Evolutionary conservation across 1,140 invertebrate genomes (phyloP).

Genomic region (Ceratosolen fusciceps): DNA sequence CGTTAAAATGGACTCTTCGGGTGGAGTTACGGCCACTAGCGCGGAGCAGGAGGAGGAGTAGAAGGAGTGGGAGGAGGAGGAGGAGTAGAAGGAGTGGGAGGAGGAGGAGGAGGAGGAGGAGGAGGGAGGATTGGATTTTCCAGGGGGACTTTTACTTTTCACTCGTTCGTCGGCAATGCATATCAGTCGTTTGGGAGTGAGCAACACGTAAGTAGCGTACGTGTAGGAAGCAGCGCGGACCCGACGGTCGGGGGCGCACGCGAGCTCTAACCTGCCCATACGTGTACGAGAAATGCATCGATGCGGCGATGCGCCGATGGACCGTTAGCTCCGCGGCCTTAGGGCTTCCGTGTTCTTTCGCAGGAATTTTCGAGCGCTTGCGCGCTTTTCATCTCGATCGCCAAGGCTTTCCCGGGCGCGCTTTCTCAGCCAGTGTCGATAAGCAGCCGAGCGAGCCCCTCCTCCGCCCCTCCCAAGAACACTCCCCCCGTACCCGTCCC

Average conservation of each 20-base stretch:
- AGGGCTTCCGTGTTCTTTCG: constrained; percentile 65
- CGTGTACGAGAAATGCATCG: constrained; percentile 58
- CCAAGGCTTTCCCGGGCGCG: no score
- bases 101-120: no score
- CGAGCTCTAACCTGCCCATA: constrained; percentile 36
- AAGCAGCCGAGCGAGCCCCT: neutral
- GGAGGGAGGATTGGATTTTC: neutral
- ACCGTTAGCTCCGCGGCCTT: constrained; percentile 65
- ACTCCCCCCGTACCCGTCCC: no score
- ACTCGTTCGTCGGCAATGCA: no score
- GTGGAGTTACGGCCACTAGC: no score
- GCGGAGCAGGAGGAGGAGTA: no score
- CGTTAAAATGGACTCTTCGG: no score
- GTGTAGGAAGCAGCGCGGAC: neutral
- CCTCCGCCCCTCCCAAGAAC: neutral
- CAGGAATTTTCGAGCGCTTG: constrained; percentile 44
- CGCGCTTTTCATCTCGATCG: constrained; percentile 44
- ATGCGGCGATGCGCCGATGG: constrained; percentile 64
- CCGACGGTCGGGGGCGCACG: neutral
- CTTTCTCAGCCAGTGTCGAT: neutral
- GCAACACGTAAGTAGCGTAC: neutral
- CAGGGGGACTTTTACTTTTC: neutral
- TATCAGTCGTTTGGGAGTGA: no score
- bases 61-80: no score
- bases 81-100: no score